phyloP scores from a whole-genome alignment of 2,888 invertebrate species.

The Agrotis ipsilon region DNA sequence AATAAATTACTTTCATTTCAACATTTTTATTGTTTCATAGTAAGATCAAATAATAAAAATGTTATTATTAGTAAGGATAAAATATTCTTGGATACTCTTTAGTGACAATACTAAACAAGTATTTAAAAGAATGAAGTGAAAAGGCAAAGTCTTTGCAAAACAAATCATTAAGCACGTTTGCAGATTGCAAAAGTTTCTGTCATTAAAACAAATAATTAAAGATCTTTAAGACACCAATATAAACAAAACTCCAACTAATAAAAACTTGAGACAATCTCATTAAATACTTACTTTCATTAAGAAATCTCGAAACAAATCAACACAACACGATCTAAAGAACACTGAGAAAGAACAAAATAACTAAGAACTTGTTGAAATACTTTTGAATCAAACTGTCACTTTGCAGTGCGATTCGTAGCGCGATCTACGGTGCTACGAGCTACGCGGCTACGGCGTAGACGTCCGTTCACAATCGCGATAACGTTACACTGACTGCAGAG shows the following conservation, averaged over 20 bases:
- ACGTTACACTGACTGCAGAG: conserved; percentile 76
- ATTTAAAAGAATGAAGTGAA: background rate
- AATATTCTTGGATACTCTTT: background rate
- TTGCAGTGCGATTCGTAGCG: conserved; percentile 49
- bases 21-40: too few relatives aligned
- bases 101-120: too few relatives aligned
- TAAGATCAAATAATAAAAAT: too few relatives aligned
- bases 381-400: conserved; percentile 52
- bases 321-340: conserved; percentile 55
- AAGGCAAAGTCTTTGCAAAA: background rate
- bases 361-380: conserved; percentile 17
- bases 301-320: conserved; percentile 35
- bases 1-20: too few relatives aligned
- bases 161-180: conserved; percentile 1
- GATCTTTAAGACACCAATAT: conserved; percentile 35
- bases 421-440: conserved; percentile 65
- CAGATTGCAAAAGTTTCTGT: conserved; percentile 10
- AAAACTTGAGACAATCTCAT: conserved; percentile 46
- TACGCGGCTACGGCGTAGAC: conserved; percentile 76
- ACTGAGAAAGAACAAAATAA: conserved; percentile 39
- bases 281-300: conserved; percentile 58
- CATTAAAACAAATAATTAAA: conserved; percentile 43
- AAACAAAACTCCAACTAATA: conserved; percentile 52
- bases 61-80: too few relatives aligned
- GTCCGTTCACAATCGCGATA: conserved; percentile 73